Percentiles rank a stretch among this genome's conserved stretches.
These are phyloP conservation scores for Penaeus vannamei DNA, from an alignment of 1,140 invertebrate genomes.

Conservation along the genomic window DNA sequence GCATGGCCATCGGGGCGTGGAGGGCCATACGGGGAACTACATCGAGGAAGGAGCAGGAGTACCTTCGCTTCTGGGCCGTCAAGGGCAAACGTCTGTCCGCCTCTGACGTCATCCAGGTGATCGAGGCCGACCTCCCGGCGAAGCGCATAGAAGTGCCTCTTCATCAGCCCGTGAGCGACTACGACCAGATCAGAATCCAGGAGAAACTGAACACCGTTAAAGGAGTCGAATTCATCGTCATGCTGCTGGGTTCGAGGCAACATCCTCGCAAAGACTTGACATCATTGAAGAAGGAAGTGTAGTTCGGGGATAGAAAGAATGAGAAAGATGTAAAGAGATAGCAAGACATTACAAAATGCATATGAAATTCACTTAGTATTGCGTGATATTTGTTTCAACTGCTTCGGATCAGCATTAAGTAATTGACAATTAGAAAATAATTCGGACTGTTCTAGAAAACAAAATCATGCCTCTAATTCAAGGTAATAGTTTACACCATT, in stretches of 20 bases:
- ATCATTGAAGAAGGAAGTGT: too few species aligned
- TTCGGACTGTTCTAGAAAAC: too few species aligned
- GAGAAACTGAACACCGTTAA: neutral
- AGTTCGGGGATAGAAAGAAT: too few species aligned
- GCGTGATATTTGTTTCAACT: too few species aligned
- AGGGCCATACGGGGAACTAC: conserved; percentile 40
- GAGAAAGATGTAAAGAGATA: too few species aligned
- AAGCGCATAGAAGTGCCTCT: conserved; percentile 40
- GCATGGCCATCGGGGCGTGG: conserved; percentile 30
- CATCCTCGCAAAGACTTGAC: conserved; percentile 25
- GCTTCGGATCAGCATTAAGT: too few species aligned
- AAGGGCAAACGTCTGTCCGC: conserved; percentile 18
- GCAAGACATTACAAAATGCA: too few species aligned
- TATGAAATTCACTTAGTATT: too few species aligned
- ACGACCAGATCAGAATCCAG: conserved; percentile 20
- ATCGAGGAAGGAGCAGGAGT: neutral
- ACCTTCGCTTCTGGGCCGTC: conserved; percentile 36
- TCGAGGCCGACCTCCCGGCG: conserved; percentile 34
- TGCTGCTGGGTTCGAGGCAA: conserved; percentile 17
- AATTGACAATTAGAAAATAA: too few species aligned
- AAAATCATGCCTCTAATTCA: too few species aligned
- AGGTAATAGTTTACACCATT: too few species aligned
- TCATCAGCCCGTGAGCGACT: conserved; percentile 6
- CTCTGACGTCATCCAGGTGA: conserved; percentile 9
- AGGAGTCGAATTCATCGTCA: conserved; percentile 22